Percentiles rank a stretch among this genome's conserved stretches.
phyloP scores from a whole-genome alignment of 2,888 invertebrate species.

The Pomacea canaliculata region DNA sequence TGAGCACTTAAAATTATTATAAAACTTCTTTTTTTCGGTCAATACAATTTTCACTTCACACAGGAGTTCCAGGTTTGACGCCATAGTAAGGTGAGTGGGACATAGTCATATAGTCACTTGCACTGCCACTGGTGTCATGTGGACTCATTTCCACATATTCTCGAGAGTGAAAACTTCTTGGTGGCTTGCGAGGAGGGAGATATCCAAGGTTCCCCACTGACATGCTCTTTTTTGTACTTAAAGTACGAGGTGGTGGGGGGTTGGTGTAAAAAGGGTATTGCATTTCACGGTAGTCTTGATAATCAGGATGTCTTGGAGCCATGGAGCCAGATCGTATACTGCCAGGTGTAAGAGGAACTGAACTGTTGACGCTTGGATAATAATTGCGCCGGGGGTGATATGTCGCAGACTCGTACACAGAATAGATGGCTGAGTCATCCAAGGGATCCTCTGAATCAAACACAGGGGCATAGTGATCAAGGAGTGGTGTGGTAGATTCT shows the following conservation, averaged over 20 bases:
- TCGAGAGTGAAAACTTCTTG: slow-evolving; percentile 51
- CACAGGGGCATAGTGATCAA: slow-evolving; percentile 53
- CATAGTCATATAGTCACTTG: slow-evolving; percentile 29
- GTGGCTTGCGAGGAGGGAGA: slow-evolving; percentile 53
- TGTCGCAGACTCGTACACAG: slow-evolving; percentile 29
- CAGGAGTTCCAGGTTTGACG: slow-evolving; percentile 38
- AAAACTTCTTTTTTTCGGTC: too few relatives aligned
- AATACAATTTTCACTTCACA: background rate
- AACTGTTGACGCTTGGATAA: slow-evolving; percentile 30
- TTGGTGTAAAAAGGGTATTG: slow-evolving; percentile 30
- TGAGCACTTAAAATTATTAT: too few relatives aligned
- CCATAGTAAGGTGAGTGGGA: slow-evolving; percentile 32
- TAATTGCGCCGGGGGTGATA: slow-evolving; percentile 27
- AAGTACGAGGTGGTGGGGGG: slow-evolving; percentile 32
- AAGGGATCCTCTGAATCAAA: slow-evolving; percentile 37
- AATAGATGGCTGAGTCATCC: slow-evolving; percentile 32
- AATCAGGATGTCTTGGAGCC: slow-evolving; percentile 23
- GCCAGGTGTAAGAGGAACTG: slow-evolving; percentile 28
- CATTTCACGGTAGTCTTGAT: slow-evolving; percentile 33
- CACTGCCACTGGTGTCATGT: slow-evolving; percentile 19
- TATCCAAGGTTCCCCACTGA: slow-evolving; percentile 55
- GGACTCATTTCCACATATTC: slow-evolving; percentile 40
- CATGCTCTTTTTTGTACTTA: slow-evolving; percentile 49
- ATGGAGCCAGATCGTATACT: slow-evolving; percentile 24
- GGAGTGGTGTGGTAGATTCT: slow-evolving; percentile 56